A percentile compares a stretch with the other conserved stretches of the same genome.
Evolutionary conservation across 2,113 vertebrate genomes (phyloP).

Genomic region (Pampusana beccarii): DNA sequence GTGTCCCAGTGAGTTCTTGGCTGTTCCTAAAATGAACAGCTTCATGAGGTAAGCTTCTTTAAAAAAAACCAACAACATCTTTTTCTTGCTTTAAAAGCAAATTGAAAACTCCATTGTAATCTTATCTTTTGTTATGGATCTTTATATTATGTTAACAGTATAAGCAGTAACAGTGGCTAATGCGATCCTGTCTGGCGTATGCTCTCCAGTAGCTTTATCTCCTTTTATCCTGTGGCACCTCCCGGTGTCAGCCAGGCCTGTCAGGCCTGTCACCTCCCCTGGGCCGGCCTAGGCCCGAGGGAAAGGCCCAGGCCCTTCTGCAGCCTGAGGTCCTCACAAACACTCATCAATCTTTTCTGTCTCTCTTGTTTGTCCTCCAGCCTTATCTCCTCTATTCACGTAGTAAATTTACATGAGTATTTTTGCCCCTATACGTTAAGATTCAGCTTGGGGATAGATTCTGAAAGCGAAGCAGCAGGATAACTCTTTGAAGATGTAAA

Average conservation of each 20-base stretch:
- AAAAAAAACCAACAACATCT: no score
- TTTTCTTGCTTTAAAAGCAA: neutral
- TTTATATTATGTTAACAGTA: neutral
- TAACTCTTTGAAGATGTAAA: neutral
- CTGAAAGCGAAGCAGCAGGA: neutral
- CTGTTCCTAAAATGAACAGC: neutral
- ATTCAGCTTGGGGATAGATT: neutral
- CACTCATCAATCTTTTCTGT: neutral
- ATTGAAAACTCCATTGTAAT: neutral
- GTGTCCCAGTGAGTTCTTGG: neutral
- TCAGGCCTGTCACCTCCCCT: no score
- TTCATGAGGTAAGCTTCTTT: neutral
- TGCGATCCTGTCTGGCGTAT: fast-evolving
- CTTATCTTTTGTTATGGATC: neutral
- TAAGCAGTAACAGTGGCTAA: no score
- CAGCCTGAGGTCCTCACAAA: neutral
- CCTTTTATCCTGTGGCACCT: no score
- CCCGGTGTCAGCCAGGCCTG: no score
- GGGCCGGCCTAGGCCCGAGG: no score
- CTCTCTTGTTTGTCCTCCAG: neutral
- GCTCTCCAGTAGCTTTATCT: no score
- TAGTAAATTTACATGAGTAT: neutral
- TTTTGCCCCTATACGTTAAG: neutral
- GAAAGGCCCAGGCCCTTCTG: no score
- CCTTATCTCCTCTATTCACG: neutral